Conservation (phyloP, 2,113 vertebrate genomes). For the Mormoops blainvillei region DNA sequence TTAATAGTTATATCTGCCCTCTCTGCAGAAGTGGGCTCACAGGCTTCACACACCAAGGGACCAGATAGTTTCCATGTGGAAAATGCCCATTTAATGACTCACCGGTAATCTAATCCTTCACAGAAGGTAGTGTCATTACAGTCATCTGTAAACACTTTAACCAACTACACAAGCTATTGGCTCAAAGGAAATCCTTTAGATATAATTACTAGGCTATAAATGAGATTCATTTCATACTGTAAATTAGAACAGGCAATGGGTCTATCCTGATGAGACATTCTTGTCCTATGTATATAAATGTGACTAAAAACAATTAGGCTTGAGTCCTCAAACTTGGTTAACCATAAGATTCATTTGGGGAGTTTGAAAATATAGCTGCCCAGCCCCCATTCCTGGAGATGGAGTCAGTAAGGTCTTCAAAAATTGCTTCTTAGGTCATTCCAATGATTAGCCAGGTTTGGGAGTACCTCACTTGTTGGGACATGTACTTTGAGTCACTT, state of each 20-base stretch:
- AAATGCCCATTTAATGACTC: background rate
- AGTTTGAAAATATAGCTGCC: background rate
- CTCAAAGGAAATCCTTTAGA: background rate
- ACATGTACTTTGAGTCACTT: background rate
- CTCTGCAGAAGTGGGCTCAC: background rate
- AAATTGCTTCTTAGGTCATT: background rate
- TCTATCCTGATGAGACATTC: background rate
- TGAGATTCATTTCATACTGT: background rate
- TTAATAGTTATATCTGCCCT: background rate
- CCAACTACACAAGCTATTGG: background rate
- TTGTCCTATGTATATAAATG: background rate
- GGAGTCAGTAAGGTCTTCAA: background rate
- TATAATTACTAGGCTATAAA: background rate
- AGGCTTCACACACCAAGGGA: background rate
- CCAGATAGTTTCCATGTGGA: background rate
- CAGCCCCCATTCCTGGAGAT: background rate
- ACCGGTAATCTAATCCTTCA: background rate
- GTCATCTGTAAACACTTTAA: background rate
- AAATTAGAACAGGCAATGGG: background rate
- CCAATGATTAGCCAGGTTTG: background rate
- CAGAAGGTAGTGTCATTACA: background rate
- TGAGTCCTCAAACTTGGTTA: background rate
- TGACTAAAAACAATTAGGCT: background rate
- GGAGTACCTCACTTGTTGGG: background rate
- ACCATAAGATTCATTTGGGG: background rate